Percentiles rank a stretch among this genome's conserved stretches.
Evolutionary conservation across 2,113 vertebrate species (phyloP).

Genomic region (Oreochromis tanganicae): DNA sequence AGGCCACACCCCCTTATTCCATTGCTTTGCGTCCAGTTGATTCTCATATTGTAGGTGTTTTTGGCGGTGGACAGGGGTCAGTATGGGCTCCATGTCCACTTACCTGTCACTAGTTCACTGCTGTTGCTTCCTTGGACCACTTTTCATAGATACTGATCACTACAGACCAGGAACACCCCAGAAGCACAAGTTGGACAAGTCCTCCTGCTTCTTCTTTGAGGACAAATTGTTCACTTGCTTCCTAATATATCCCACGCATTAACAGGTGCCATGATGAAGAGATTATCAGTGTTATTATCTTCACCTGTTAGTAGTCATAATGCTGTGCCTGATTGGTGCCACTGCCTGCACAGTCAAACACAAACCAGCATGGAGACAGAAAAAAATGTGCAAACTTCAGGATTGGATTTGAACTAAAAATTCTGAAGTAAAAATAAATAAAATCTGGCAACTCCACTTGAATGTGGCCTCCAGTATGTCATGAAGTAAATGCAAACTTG

Average conservation of each 20-base stretch:
- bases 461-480: not conserved
- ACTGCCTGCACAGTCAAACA: not conserved
- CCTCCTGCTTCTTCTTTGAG: not conserved
- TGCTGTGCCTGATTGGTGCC: not conserved
- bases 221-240: not conserved
- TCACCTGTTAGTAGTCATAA: not conserved
- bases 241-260: not conserved
- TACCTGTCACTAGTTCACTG: not conserved
- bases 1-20: not conserved
- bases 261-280: not conserved
- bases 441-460: not conserved
- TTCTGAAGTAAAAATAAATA: not conserved
- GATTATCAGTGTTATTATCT: not conserved
- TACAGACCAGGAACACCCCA: accelerated
- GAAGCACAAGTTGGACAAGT: not conserved
- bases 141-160: not conserved
- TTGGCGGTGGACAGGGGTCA: accelerated
- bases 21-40: not conserved
- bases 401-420: not conserved
- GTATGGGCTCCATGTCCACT: not conserved
- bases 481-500: not conserved
- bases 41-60: not conserved
- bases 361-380: not conserved
- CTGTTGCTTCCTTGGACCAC: not conserved
- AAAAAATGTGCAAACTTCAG: not conserved